These are phyloP conservation scores for Hyles lineata DNA, from an alignment of 2,888 invertebrate species.

Conservation along the genomic window DNA sequence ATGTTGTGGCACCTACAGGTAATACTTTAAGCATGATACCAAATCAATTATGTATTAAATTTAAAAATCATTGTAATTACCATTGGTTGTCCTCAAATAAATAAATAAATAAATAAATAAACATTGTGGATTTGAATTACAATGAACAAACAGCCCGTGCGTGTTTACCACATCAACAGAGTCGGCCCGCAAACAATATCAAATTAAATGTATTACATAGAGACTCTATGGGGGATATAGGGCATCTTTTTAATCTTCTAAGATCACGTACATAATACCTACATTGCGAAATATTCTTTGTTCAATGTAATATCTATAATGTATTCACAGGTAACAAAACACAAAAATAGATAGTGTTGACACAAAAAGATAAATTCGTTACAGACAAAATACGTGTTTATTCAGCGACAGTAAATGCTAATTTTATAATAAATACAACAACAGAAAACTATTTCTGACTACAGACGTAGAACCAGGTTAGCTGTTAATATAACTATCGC, in stretches of 20 bases:
- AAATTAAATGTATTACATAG: not conserved
- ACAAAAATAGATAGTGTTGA: not conserved
- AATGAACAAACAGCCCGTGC: not conserved
- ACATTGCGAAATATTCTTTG: not conserved
- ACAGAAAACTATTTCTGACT: not conserved
- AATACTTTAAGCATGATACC: no score
- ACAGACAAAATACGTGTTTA: not conserved
- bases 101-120: no score
- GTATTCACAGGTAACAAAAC: not conserved
- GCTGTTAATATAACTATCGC: not conserved
- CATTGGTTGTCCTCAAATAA: no score
- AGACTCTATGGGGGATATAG: not conserved
- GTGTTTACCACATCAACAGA: conserved; percentile 9
- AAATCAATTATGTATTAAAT: no score
- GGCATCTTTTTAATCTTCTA: no score
- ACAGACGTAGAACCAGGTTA: not conserved
- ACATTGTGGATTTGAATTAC: not conserved
- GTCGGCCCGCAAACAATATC: not conserved
- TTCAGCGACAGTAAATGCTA: not conserved
- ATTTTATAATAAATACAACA: not conserved
- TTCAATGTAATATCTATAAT: not conserved
- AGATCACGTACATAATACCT: not conserved
- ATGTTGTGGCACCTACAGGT: no score
- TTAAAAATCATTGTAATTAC: no score
- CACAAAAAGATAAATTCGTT: not conserved